Conservation (phyloP, 2,888 invertebrate genomes). For the Panorpa germanica region DNA sequence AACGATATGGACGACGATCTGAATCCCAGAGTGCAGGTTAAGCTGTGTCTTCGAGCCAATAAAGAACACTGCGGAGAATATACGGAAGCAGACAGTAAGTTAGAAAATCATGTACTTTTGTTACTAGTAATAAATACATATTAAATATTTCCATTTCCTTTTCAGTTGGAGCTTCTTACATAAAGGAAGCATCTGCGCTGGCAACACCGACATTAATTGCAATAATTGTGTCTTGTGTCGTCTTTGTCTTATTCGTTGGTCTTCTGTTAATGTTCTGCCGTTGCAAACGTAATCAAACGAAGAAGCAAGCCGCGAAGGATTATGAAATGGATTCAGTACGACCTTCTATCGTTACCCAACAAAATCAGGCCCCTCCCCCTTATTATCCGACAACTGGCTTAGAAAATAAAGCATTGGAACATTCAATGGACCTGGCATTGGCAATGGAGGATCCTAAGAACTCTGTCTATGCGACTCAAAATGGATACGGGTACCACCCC, state of each 20-base stretch:
- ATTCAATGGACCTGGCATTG: conserved; percentile 68
- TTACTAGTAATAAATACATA: conserved; percentile 5
- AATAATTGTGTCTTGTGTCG: conserved; percentile 59
- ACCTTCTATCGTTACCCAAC: conserved; percentile 69
- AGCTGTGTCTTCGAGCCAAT: conserved; percentile 63
- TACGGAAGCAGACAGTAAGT: conserved; percentile 68
- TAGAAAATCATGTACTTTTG: conserved; percentile 2
- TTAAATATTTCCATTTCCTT: conserved; percentile 14
- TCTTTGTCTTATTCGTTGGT: conserved; percentile 58
- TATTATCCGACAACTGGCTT: conserved; percentile 75
- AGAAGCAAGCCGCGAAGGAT: conserved; percentile 68
- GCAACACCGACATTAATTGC: conserved; percentile 63
- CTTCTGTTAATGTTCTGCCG: conserved; percentile 69
- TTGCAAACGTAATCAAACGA: conserved; percentile 62
- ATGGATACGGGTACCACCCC: conserved; percentile 71
- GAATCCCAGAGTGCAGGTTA: conserved; percentile 53
- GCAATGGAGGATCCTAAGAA: conserved; percentile 75
- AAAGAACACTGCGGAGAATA: conserved; percentile 70
- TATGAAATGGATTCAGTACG: conserved; percentile 81
- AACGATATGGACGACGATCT: conserved; percentile 37
- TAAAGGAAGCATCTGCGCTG: conserved; percentile 57
- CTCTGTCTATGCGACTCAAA: conserved; percentile 64
- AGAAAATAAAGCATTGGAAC: conserved; percentile 83
- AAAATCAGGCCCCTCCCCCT: conserved; percentile 73
- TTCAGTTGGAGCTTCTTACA: conserved; percentile 63